Base-by-base conservation (phyloP, 2,797 vertebrate genomes). In the Lutjanus argentimaculatus region DNA sequence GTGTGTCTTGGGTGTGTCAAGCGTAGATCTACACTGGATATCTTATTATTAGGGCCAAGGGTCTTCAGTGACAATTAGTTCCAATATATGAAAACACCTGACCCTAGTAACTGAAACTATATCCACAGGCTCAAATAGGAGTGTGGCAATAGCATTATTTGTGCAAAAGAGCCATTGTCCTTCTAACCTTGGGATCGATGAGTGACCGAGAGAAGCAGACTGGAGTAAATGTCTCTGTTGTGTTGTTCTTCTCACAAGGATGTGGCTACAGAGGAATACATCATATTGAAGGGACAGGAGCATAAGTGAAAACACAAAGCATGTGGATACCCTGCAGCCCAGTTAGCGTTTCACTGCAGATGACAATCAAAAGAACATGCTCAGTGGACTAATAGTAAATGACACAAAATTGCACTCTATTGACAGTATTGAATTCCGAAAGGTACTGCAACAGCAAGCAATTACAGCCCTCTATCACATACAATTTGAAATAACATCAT, bases 371-470 rank as follows among this genome's bases (percentile, higher is more conserved):
- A 92, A 66, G 67, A 92, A 88, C 88, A 92, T 67, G 63, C 67
- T 89, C 87, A 75, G 71, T 40, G 63, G 72, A 83, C 80, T 89
- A 89, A 84, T 80, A 80, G 70, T 89, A 88, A 92, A 92, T 91
- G 90, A 89, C 87, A 92, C 67, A 80, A 72, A 85, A 88, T 77
- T 89, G 88, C 82, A 61, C 81, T 89, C 68, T 87, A 90, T 92
- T 86, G 89, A 92, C 89, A 89, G 79, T 89, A 91, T 87, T 92
- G 91, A 83, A 91, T 86, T 94, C 83, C 58, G 87, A 75, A 87
- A 90, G 85, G 87, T 84, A 84, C 67, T 58, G 75, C 62, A 64
- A 88, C 84, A 82, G 82, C 68, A 83, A 82, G 87, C 86, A 91
- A 91, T 92, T 90, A 87, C 82, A 83, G 85, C 82, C 85, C 74